Base-by-base conservation (phyloP, 2,888 invertebrate genomes). In the Conus canariensis region DNA sequence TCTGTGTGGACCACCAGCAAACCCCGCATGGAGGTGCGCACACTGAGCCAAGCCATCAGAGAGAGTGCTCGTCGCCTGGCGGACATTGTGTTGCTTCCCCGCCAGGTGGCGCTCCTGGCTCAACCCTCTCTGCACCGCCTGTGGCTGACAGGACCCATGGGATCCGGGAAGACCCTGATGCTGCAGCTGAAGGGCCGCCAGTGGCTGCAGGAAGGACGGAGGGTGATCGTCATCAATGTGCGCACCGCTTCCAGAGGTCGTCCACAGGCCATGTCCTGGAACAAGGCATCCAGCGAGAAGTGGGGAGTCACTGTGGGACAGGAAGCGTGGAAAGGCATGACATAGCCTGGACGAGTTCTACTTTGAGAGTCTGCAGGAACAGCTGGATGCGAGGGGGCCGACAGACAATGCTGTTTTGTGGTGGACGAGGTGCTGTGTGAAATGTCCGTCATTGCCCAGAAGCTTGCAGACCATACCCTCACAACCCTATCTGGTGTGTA, bases 61-160 rank as follows among this genome's bases (percentile, higher is more conserved):
- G 82, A 88, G 82, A 74, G 59, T 2, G 88, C 64, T 45, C 59
- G 82, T n/a, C 88, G 88, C n/a, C 59, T 88, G 82, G 45, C 88
- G 12, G 82, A 88, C 82, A 88, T 88, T 19, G 88, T 88, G 60
- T 82, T 88, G 30, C 64, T 88, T 22, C 88, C 88, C 30, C 25
- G 45, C 16, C 88, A 88, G 59, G 60, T 82, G 4, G 64, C n/a
- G 14, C 80, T 88, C 77, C 60, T 88, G 88, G 88, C 88, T 64
- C 59, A 82, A 14, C 59, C 80, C 82, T 60, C 64, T 60, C 82
- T 80, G 22, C 56, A 30, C 7, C 88, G 82, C 60, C 80, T 88
- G 74, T 88, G 88, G 74, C 88, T 88, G 88, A 88, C 82, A 16
- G 88, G 88, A 9, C 88, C 88, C 30, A 88, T 88, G 88, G 88